Conservation (phyloP, 2,888 invertebrate species). For the Lomographa bimaculata region DNA sequence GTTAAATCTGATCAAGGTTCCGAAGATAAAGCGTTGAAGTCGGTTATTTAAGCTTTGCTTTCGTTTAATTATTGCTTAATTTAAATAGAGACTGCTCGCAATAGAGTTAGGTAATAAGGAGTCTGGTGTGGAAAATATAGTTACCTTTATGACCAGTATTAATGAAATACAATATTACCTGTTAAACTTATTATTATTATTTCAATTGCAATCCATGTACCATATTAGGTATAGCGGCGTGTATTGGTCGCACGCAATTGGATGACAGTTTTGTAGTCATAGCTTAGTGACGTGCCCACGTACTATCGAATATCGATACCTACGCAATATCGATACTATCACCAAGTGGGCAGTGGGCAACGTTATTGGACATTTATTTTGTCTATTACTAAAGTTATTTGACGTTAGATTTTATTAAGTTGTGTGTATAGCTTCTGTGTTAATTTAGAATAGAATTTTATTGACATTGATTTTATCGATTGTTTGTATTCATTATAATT, state of each 20-base stretch:
- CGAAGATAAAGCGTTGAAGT: too few relatives aligned
- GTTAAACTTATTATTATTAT: slow-evolving; percentile 9
- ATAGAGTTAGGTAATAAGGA: too few relatives aligned
- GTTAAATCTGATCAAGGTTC: too few relatives aligned
- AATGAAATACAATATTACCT: too few relatives aligned
- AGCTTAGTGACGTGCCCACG: slow-evolving; percentile 44
- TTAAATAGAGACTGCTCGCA: too few relatives aligned
- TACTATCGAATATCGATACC: slow-evolving; percentile 1
- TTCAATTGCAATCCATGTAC: slow-evolving; percentile 51
- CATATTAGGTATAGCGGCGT: slow-evolving; percentile 54
- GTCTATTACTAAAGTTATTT: slow-evolving; percentile 10
- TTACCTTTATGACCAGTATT: too few relatives aligned
- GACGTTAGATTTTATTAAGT: slow-evolving; percentile 1
- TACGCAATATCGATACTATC: slow-evolving; percentile 20
- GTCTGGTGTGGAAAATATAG: too few relatives aligned
- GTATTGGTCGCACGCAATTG: slow-evolving; percentile 56
- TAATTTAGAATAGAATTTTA: neutral
- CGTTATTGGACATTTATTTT: slow-evolving; percentile 8
- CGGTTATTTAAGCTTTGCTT: too few relatives aligned
- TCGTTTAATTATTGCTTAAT: too few relatives aligned
- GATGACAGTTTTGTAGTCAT: slow-evolving; percentile 61
- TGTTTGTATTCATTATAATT: neutral
- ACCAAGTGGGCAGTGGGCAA: slow-evolving; percentile 37
- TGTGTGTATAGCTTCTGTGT: slow-evolving; percentile 7
- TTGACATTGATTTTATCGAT: slow-evolving; percentile 16